Evolutionary conservation across 2,113 vertebrate genomes (phyloP).

Genomic region (Sardina pilchardus): DNA sequence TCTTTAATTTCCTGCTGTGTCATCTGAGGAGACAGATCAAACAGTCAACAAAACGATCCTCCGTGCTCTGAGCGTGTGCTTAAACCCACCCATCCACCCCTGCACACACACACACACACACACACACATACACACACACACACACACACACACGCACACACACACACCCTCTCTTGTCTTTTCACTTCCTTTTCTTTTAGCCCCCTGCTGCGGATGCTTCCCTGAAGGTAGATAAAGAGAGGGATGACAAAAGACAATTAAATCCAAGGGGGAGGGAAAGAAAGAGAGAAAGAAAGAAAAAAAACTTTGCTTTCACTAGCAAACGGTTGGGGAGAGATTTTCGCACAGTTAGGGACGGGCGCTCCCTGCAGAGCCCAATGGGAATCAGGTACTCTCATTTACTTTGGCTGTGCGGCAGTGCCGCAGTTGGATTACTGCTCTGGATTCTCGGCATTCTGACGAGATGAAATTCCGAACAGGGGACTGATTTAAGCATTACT

Average conservation of each 20-base stretch:
- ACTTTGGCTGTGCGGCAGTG: conserved; percentile 45
- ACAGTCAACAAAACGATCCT: conserved; percentile 67
- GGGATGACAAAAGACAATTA: conserved; percentile 76
- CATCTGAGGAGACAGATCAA: conserved; percentile 67
- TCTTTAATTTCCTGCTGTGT: conserved; percentile 75
- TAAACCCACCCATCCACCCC: conserved; percentile 41
- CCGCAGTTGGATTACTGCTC: background rate
- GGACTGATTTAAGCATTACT: background rate
- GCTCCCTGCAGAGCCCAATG: conserved; percentile 68
- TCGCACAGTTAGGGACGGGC: conserved; percentile 69
- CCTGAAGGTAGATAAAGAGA: conserved; percentile 76
- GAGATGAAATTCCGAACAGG: background rate
- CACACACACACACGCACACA: conserved; percentile 8
- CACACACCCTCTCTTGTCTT: conserved; percentile 55
- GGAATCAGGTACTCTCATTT: conserved; percentile 53
- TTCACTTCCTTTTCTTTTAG: conserved; percentile 76
- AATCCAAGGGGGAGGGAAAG: conserved; percentile 61
- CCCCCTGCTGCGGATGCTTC: conserved; percentile 72
- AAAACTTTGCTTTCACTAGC: conserved; percentile 61
- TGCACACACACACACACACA: background rate
- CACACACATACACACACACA: background rate
- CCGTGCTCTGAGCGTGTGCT: conserved; percentile 53
- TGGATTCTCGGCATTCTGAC: background rate
- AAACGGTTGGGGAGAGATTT: conserved; percentile 75
- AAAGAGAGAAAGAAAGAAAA: conserved; percentile 46